phyloP scores from a whole-genome alignment of 1,140 invertebrate genomes.

The Plectrocnemia conspersa region DNA sequence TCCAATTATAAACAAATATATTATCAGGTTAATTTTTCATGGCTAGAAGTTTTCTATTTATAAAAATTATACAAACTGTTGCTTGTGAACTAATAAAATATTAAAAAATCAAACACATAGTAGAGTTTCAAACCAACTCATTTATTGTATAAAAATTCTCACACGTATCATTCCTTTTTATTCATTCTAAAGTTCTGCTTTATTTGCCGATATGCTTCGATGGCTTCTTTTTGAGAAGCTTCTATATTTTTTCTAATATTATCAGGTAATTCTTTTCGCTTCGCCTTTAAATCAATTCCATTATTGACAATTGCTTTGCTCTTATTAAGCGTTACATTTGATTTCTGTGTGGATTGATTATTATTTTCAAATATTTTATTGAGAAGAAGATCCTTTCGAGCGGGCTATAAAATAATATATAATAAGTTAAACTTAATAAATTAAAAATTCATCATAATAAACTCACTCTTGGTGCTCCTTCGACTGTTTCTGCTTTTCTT shows the following conservation, averaged over 20 bases:
- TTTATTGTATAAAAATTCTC: no score
- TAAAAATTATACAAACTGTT: no score
- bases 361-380: constrained; percentile 45
- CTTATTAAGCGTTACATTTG: constrained; percentile 19
- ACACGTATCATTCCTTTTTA: no score
- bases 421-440: neutral
- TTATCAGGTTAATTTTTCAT: no score
- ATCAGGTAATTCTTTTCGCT: constrained; percentile 50
- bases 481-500: constrained; percentile 41
- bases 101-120: no score
- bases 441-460: neutral
- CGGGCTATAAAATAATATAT: constrained; percentile 44
- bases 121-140: no score
- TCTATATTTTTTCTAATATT: constrained; percentile 54
- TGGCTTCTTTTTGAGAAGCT: constrained; percentile 53
- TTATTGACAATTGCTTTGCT: constrained; percentile 14
- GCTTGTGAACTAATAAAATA: no score
- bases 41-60: no score
- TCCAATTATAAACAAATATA: no score
- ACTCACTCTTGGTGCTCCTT: constrained; percentile 43
- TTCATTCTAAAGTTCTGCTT: no score
- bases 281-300: constrained; percentile 46
- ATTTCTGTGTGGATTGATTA: constrained; percentile 23
- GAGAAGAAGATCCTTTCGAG: constrained; percentile 54
- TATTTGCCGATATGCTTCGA: constrained; percentile 56